Conservation (phyloP, 1,140 invertebrate genomes). For the Argopecten irradians region DNA sequence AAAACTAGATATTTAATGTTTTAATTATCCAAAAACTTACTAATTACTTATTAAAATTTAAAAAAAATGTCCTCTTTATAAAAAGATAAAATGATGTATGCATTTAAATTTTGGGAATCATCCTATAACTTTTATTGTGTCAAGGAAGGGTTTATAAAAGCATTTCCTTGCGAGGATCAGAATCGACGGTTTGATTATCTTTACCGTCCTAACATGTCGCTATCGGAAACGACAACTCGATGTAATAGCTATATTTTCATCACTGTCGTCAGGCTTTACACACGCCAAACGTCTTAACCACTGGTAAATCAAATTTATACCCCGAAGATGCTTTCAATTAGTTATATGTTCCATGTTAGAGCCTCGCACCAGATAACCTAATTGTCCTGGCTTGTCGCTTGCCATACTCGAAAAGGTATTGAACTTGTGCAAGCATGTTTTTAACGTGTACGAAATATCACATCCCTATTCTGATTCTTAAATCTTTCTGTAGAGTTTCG, state of each 20-base stretch:
- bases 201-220: neutral
- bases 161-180: neutral
- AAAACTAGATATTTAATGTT: too few species aligned
- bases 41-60: too few species aligned
- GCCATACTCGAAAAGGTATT: neutral
- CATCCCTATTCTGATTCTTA: neutral
- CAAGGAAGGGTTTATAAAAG: too few species aligned
- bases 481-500: neutral
- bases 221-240: neutral
- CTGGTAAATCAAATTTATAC: neutral
- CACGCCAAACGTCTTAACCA: neutral
- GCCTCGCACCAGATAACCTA: neutral
- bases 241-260: neutral
- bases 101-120: too few species aligned
- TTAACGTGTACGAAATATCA: neutral
- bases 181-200: neutral
- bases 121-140: too few species aligned
- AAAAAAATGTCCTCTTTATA: too few species aligned
- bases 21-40: too few species aligned
- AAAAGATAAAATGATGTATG: too few species aligned
- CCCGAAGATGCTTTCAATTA: slow-evolving; percentile 3
- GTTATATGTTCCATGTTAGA: neutral
- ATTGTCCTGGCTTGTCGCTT: neutral
- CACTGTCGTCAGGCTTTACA: neutral
- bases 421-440: neutral